A percentile compares a stretch with the other conserved stretches of the same genome.
Conservation (phyloP, 2,797 vertebrate genomes). For the Chelmon rostratus region DNA sequence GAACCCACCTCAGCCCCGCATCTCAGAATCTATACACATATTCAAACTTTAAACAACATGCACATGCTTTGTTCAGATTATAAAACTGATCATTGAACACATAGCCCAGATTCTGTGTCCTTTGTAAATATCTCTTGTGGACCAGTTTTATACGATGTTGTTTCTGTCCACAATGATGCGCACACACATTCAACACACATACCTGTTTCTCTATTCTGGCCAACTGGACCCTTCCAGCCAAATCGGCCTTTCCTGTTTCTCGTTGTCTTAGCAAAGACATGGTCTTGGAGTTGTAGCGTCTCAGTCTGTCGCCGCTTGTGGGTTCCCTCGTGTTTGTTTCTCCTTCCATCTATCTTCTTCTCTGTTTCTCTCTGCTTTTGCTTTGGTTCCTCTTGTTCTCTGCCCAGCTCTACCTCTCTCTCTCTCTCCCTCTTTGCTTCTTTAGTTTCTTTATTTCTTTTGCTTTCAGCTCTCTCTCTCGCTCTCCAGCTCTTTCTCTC, state of each 20-base stretch:
- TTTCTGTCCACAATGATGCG: constrained; percentile 37
- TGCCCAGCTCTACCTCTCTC: constrained; percentile 42
- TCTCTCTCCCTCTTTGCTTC: constrained; percentile 38
- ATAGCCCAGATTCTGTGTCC: constrained; percentile 38
- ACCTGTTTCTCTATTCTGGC: constrained; percentile 70
- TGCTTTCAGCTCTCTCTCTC: constrained; percentile 22
- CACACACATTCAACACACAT: constrained; percentile 52
- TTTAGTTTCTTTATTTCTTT: constrained; percentile 46
- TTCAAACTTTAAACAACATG: constrained; percentile 40
- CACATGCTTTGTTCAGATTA: constrained; percentile 33
- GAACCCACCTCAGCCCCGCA: constrained; percentile 88
- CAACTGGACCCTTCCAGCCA: constrained; percentile 71
- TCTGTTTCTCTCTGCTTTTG: constrained; percentile 42
- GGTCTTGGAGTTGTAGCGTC: constrained; percentile 89
- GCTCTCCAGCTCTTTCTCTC: constrained; percentile 16
- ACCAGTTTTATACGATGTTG: constrained; percentile 37
- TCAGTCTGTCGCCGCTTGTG: constrained; percentile 84
- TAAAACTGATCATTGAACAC: constrained; percentile 41
- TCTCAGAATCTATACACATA: constrained; percentile 77
- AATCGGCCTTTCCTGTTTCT: constrained; percentile 80
- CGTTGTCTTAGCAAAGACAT: constrained; percentile 84
- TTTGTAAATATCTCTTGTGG: constrained; percentile 57
- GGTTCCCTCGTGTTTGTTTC: constrained; percentile 78
- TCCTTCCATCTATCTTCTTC: constrained; percentile 61
- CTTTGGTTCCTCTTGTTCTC: constrained; percentile 51